Evolutionary conservation across 2,797 vertebrate genomes (phyloP).

Genomic region (Oceanodroma leucorhoa): DNA sequence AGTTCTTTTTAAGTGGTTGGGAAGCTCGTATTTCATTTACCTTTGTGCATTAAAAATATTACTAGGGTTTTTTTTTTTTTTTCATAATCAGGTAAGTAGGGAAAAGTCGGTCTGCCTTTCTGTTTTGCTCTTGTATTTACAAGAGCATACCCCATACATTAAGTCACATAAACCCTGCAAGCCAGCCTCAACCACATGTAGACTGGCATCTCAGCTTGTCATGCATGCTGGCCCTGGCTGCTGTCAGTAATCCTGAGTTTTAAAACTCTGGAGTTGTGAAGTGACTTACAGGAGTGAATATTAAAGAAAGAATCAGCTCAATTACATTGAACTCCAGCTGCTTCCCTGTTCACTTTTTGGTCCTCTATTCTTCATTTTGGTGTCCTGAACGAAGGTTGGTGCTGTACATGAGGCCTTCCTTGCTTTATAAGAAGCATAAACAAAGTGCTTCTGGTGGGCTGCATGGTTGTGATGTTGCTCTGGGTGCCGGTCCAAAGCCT

Average conservation of each 20-base stretch:
- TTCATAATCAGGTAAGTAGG: not conserved
- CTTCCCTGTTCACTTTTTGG: not conserved
- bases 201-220: not conserved
- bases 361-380: not conserved
- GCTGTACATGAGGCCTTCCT: not conserved
- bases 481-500: not conserved
- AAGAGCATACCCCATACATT: not conserved
- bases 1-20: not conserved
- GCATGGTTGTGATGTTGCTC: not conserved
- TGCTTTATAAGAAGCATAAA: not conserved
- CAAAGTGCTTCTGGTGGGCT: not conserved
- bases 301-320: not conserved
- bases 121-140: not conserved
- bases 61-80: not conserved
- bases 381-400: not conserved
- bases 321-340: not conserved
- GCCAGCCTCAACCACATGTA: accelerated
- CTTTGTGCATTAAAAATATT: not conserved
- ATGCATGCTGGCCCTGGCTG: not conserved
- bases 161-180: not conserved
- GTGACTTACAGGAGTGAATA: not conserved
- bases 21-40: not conserved
- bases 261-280: not conserved
- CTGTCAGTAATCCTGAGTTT: not conserved
- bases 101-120: not conserved